Evolutionary conservation across 2,888 invertebrate genomes (phyloP).

Genomic region (Hybos culiciformis): DNA sequence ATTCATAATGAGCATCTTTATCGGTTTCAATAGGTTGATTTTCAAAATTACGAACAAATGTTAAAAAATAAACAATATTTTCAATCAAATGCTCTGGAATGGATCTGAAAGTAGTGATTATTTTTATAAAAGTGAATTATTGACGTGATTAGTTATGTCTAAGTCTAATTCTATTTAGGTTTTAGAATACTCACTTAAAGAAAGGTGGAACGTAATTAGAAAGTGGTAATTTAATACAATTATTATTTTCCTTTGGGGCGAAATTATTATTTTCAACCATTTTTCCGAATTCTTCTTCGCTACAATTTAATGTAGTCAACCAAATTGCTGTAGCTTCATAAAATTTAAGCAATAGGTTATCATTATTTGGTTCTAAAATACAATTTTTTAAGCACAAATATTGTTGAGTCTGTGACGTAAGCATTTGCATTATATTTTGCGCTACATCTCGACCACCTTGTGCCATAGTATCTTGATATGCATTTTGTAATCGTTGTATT

Average conservation of each 20-base stretch:
- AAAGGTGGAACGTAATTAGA: conserved; percentile 49
- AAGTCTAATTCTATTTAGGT: background rate
- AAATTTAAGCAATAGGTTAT: conserved; percentile 58
- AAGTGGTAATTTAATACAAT: conserved; percentile 49
- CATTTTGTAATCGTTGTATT: conserved; percentile 58
- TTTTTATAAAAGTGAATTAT: background rate
- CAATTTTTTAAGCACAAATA: conserved; percentile 60
- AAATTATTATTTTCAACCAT: conserved; percentile 36
- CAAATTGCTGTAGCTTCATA: conserved; percentile 71
- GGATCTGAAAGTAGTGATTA: conserved; percentile 40
- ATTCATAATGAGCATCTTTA: conserved; percentile 48
- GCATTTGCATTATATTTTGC: conserved; percentile 46
- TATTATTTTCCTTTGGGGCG: conserved; percentile 42
- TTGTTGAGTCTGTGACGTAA: conserved; percentile 49
- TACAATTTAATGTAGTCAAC: conserved; percentile 67
- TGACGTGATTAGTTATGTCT: too few relatives aligned
- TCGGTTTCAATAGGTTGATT: conserved; percentile 51
- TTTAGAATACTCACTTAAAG: conserved; percentile 40
- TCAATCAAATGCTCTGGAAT: conserved; percentile 85
- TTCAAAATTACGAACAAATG: conserved; percentile 55
- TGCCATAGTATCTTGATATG: conserved; percentile 51
- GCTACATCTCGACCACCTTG: conserved; percentile 48
- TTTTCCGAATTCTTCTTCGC: conserved; percentile 26
- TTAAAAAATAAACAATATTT: conserved; percentile 70
- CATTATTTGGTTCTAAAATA: conserved; percentile 58